Percentiles rank a stretch among this genome's conserved stretches.
Evolutionary conservation across 2,113 vertebrate genomes (phyloP).

Genomic region (Balaenoptera acutorostrata): DNA sequence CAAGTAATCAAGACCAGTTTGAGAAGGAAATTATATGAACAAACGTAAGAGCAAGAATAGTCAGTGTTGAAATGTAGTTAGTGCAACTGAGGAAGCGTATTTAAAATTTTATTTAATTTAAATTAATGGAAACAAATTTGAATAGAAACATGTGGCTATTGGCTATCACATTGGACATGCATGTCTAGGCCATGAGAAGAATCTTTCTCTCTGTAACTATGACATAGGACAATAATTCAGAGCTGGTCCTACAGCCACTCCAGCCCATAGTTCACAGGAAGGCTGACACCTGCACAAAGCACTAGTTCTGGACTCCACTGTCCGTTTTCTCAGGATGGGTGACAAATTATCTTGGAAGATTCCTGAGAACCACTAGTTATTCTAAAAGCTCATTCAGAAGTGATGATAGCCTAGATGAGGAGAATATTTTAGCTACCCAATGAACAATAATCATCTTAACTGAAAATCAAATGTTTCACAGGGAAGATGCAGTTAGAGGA

Average conservation of each 20-base stretch:
- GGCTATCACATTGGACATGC: neutral
- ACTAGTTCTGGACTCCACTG: fast-evolving
- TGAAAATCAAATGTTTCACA: constrained; percentile 8
- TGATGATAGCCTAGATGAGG: neutral
- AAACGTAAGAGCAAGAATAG: neutral
- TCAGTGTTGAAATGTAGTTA: neutral
- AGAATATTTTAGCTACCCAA: neutral
- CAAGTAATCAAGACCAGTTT: neutral
- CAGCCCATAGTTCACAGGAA: neutral
- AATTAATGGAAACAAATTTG: neutral
- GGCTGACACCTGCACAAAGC: neutral
- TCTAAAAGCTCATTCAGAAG: neutral
- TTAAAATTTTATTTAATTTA: neutral
- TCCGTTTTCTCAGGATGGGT: neutral
- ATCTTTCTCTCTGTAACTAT: neutral
- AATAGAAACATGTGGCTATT: neutral
- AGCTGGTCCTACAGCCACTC: fast-evolving
- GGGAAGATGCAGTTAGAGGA: neutral
- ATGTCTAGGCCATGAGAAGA: neutral
- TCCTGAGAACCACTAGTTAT: neutral
- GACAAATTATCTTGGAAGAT: neutral
- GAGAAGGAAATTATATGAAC: neutral
- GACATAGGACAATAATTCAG: neutral
- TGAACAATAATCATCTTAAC: neutral
- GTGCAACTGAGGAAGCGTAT: neutral